Base-by-base conservation (phyloP, 2,113 vertebrate species). In the Phalacrocorax carbo region DNA sequence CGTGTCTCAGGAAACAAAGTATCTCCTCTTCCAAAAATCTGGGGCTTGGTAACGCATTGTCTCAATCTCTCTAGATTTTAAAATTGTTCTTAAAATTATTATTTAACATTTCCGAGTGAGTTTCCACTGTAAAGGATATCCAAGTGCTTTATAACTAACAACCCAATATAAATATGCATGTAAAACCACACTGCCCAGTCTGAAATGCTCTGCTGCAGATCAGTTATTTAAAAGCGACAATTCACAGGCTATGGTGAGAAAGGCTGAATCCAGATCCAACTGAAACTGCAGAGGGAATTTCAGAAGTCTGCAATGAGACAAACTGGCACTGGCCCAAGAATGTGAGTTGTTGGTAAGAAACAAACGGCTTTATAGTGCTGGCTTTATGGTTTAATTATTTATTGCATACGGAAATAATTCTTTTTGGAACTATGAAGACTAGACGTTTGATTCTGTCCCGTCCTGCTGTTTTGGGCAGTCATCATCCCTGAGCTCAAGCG, bases 101-200 rank as follows among this genome's bases (percentile, higher is more conserved):
- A 40, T 58, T 83, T 46, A 84, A 82, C 29, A 68, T 25, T 92
- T 86, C 80, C 54, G 44, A 79, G 48, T 23, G 10, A 21, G 68
- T 38, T 92, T 65, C 25, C 60, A 48, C n/a, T 42, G 19, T 26
- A 42, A 75, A 83, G 25, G 38, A 55, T 57, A 42, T 49, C 16
- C 27, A 86, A 62, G 29, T 75, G 55, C 48, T 73, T 71, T 30
- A 71, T 25, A 89, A 42, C 40, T 42, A 77, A 51, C 36, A 84
- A 54, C 7, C 22, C 58, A 42, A 34, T 9, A 40, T 4, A 89
- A 91, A 58, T 2, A 38, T 4, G 32, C 60, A 75, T 0, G 0
- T 69, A 75, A 66, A 81, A 42, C 21, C 48, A 71, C 65, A 19
- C 14, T 58, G 65, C 30, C 70, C 40, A 42, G 27, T 46, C 48